These are phyloP conservation scores for Macropodus opercularis DNA, from an alignment of 2,797 vertebrate species.

Conservation along the genomic window DNA sequence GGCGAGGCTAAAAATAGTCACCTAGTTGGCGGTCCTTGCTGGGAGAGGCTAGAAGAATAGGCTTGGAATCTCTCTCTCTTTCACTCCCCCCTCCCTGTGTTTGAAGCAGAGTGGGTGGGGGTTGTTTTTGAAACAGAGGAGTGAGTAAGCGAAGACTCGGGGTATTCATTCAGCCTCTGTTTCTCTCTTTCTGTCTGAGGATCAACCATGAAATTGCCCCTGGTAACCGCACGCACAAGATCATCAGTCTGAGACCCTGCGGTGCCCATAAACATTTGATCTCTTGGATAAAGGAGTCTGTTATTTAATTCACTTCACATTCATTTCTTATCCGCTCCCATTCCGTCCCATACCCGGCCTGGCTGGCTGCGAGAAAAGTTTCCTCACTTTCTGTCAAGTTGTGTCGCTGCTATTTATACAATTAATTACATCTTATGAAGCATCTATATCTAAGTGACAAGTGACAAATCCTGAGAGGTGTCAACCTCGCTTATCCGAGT, in stretches of 20 bases:
- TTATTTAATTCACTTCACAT: conserved; percentile 71
- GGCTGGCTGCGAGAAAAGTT: conserved; percentile 25
- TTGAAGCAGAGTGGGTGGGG: conserved; percentile 74
- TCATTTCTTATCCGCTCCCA: conserved; percentile 5
- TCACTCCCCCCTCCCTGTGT: conserved; percentile 78
- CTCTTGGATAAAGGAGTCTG: conserved; percentile 81
- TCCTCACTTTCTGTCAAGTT: conserved; percentile 12
- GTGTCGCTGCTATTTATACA: background rate
- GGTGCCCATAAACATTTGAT: conserved; percentile 91
- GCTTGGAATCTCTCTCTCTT: conserved; percentile 86
- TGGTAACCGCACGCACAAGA: conserved; percentile 85
- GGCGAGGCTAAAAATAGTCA: conserved; percentile 93
- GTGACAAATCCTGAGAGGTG: conserved; percentile 4
- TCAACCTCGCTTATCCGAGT: background rate
- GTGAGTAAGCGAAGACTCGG: conserved; percentile 77
- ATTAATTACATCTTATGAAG: conserved; percentile 19
- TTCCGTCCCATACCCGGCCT: conserved; percentile 37
- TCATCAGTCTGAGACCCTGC: conserved; percentile 71
- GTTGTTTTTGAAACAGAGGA: conserved; percentile 70
- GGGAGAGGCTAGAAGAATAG: conserved; percentile 96
- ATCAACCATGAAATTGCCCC: conserved; percentile 84
- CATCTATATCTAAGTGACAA: background rate
- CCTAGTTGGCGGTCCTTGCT: conserved; percentile 86
- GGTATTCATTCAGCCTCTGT: conserved; percentile 85
- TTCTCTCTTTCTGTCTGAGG: conserved; percentile 78